These are phyloP conservation scores for Willisornis vidua DNA, from an alignment of 2,113 vertebrate species.

Conservation along the genomic window DNA sequence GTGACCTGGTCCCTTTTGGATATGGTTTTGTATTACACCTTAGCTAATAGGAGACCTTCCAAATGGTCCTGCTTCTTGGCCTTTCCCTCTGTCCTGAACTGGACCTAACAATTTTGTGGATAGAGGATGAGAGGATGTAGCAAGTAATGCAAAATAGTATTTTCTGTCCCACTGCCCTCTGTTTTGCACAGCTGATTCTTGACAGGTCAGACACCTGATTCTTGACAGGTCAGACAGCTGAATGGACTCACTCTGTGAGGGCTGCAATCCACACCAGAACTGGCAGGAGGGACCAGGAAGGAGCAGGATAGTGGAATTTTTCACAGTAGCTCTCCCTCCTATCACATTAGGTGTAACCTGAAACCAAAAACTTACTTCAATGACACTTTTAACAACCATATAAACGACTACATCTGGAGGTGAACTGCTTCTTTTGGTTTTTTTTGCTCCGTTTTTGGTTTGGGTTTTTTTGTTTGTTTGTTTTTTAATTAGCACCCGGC, in stretches of 20 bases:
- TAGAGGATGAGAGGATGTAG: background rate
- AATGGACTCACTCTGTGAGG: background rate
- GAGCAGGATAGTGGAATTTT: background rate
- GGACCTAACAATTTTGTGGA: background rate
- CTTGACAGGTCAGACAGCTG: background rate
- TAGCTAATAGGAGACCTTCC: background rate
- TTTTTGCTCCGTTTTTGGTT: background rate
- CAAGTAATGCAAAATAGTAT: background rate
- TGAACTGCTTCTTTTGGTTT: background rate
- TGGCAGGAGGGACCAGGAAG: background rate
- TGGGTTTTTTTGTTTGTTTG: background rate
- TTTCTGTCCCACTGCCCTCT: rapidly evolving
- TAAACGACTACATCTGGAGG: background rate
- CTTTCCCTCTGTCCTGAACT: background rate
- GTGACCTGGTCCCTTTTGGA: background rate
- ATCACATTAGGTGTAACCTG: background rate
- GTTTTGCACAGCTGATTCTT: background rate
- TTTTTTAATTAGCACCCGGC: background rate
- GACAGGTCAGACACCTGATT: background rate
- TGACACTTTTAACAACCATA: background rate
- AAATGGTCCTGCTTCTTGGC: background rate
- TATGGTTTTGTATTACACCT: background rate
- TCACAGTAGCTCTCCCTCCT: background rate
- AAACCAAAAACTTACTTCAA: background rate
- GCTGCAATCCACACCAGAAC: background rate